phyloP scores from a whole-genome alignment of 2,888 invertebrate genomes.

The Orthonychiurus folsomi region DNA sequence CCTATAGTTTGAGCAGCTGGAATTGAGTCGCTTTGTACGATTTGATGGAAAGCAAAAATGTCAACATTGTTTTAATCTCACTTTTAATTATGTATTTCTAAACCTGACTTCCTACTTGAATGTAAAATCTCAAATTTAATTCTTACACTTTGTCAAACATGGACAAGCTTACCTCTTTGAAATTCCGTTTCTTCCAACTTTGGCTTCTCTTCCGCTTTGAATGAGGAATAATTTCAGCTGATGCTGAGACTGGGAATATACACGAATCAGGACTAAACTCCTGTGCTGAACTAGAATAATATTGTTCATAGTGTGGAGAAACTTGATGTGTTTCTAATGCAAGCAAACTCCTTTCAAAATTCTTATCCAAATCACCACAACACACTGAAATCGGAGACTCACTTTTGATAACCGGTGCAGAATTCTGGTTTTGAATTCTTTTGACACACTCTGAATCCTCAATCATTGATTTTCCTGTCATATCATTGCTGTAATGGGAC shows the following conservation, averaged over 20 bases:
- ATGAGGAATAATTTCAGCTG: neutral
- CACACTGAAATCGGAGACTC: neutral
- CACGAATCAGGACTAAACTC: no score
- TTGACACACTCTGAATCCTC: neutral
- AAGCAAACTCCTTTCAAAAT: neutral
- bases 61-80: neutral
- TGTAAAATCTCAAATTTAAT: no score
- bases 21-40: no score
- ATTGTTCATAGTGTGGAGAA: no score
- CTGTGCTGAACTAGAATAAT: no score
- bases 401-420: neutral
- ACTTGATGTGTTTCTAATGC: neutral
- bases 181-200: slow-evolving; percentile 16
- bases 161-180: slow-evolving; percentile 26
- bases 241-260: no score
- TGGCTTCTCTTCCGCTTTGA: slow-evolving; percentile 8
- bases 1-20: no score
- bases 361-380: neutral
- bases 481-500: slow-evolving; percentile 20
- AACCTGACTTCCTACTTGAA: no score
- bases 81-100: no score
- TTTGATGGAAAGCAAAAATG: neutral
- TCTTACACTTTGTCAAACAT: no score
- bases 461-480: no score
- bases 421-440: neutral